These are phyloP conservation scores for Scotopteryx bipunctaria DNA, from an alignment of 2,888 invertebrate genomes.

Conservation along the genomic window DNA sequence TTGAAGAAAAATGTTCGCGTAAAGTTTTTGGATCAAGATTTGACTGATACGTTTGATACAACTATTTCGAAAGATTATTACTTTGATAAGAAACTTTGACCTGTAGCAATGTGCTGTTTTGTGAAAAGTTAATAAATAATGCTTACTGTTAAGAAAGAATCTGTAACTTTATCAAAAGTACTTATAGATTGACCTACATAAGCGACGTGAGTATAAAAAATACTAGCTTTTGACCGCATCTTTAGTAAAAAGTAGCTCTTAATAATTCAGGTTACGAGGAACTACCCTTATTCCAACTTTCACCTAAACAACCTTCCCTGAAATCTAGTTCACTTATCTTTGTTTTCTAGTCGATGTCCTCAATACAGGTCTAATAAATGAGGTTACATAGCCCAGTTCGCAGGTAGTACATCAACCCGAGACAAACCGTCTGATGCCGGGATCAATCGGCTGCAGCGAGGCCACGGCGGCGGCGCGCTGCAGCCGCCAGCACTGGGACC, in stretches of 20 bases:
- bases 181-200: not conserved
- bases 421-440: slow-evolving; percentile 41
- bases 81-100: slow-evolving; percentile 34
- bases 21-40: slow-evolving; percentile 41
- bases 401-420: slow-evolving; percentile 18
- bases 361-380: slow-evolving; percentile 16
- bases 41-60: slow-evolving; percentile 48
- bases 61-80: slow-evolving; percentile 47
- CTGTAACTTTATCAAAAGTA: not conserved
- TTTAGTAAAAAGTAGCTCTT: no score
- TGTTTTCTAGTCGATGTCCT: no score
- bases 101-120: slow-evolving; percentile 12
- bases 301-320: no score
- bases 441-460: slow-evolving; percentile 64
- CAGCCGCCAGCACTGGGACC: not conserved
- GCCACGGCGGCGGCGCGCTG: slow-evolving; percentile 34
- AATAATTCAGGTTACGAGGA: no score
- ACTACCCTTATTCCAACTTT: no score
- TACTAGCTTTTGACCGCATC: no score
- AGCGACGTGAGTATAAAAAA: not conserved
- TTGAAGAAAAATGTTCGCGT: slow-evolving; percentile 47
- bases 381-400: slow-evolving; percentile 22
- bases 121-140: slow-evolving; percentile 20
- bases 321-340: no score
- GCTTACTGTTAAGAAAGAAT: not conserved